Evolutionary conservation across 2,888 invertebrate genomes (phyloP).

Genomic region (Chrysolina haemoptera): DNA sequence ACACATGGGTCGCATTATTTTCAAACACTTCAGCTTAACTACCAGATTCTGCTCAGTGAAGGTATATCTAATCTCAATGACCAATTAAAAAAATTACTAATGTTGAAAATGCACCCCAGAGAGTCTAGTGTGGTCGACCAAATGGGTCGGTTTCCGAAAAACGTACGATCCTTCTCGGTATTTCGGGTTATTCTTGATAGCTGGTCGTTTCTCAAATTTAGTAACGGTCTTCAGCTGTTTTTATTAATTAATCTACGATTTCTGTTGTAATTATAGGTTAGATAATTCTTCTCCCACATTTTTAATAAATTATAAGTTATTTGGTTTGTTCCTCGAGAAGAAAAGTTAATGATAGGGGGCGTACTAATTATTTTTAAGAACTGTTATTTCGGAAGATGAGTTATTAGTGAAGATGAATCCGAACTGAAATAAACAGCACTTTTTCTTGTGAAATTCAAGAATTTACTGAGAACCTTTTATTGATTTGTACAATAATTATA

Average conservation of each 20-base stretch:
- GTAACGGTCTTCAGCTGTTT: constrained; percentile 50
- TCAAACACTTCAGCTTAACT: not conserved
- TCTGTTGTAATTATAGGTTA: constrained; percentile 47
- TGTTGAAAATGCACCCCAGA: constrained; percentile 30
- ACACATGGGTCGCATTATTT: too few relatives aligned
- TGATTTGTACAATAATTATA: not conserved
- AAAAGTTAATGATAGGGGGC: constrained; percentile 42
- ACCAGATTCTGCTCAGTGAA: too few relatives aligned
- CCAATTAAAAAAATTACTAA: constrained; percentile 12
- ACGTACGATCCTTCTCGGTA: constrained; percentile 45
- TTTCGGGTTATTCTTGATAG: constrained; percentile 41
- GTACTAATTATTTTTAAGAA: constrained; percentile 36
- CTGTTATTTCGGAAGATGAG: constrained; percentile 32
- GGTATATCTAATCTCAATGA: not conserved
- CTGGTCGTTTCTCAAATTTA: constrained; percentile 51
- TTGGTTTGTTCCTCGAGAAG: constrained; percentile 34
- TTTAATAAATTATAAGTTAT: constrained; percentile 44
- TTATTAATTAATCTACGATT: constrained; percentile 50
- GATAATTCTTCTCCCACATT: constrained; percentile 24
- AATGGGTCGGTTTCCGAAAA: constrained; percentile 40
- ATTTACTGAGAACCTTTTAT: not conserved
- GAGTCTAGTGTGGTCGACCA: constrained; percentile 23
- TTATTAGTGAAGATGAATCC: constrained; percentile 21
- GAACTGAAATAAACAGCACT: not conserved
- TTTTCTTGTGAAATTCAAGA: not conserved